Evolutionary conservation across 2,888 invertebrate genomes (phyloP).

Genomic region (Rhaphigaster nebulosa): DNA sequence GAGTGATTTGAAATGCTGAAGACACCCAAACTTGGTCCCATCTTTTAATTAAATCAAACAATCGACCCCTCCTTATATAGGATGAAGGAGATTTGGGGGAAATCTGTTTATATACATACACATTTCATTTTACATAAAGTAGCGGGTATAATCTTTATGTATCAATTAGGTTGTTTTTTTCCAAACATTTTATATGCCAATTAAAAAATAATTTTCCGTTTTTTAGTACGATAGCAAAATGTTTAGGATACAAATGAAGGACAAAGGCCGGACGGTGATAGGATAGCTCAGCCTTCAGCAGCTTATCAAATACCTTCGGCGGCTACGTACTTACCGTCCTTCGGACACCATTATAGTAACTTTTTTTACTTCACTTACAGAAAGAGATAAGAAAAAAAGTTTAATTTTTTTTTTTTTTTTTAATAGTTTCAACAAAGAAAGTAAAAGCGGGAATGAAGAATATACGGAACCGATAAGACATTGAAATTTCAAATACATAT

Average conservation of each 20-base stretch:
- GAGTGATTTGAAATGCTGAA: no score
- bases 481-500: neutral
- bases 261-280: neutral
- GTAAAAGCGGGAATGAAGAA: neutral
- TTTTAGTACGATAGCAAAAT: neutral
- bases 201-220: neutral
- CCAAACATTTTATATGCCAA: neutral
- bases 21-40: no score
- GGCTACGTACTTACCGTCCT: neutral
- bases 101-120: no score
- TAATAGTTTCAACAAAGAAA: neutral
- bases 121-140: no score
- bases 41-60: no score
- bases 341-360: neutral
- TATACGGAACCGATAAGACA: neutral
- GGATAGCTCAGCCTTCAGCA: neutral
- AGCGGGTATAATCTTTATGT: no score
- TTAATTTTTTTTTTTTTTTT: slow-evolving; percentile 3
- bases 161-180: neutral
- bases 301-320: neutral
- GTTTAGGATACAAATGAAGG: neutral
- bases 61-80: no score
- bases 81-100: no score
- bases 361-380: slow-evolving; percentile 26
- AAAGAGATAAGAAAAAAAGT: neutral